Evolutionary conservation across 2,113 vertebrate species (phyloP).

Genomic region (Leucopsar rothschildi): DNA sequence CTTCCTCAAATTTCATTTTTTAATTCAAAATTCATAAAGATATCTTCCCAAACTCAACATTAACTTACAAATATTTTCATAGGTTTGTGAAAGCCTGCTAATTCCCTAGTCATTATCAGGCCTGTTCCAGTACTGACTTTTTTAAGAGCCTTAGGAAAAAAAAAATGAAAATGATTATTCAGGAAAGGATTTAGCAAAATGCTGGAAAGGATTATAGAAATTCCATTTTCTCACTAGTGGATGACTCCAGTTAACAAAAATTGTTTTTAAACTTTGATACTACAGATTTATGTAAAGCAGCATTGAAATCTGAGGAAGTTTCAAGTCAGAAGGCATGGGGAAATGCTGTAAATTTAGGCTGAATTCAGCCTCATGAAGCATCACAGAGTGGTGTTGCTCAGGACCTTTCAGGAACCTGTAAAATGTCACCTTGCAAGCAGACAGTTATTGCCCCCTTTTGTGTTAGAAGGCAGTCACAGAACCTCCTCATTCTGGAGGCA

Average conservation of each 20-base stretch:
- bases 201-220: background rate
- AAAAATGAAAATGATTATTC: background rate
- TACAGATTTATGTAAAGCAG: background rate
- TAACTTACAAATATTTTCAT: background rate
- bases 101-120: background rate
- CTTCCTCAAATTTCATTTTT: background rate
- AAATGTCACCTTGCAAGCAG: background rate
- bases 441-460: background rate
- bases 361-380: background rate
- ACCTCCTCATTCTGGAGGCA: background rate
- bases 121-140: background rate
- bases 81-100: background rate
- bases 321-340: fast-evolving
- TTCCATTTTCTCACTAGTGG: background rate
- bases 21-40: background rate
- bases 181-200: background rate
- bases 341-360: background rate
- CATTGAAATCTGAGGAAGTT: background rate
- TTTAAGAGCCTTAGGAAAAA: background rate
- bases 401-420: background rate
- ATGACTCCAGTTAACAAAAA: background rate
- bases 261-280: background rate
- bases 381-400: background rate
- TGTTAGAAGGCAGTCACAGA: background rate
- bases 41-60: background rate